phyloP scores from a whole-genome alignment of 2,888 invertebrate genomes.

The Schizotus pectinicornis region DNA sequence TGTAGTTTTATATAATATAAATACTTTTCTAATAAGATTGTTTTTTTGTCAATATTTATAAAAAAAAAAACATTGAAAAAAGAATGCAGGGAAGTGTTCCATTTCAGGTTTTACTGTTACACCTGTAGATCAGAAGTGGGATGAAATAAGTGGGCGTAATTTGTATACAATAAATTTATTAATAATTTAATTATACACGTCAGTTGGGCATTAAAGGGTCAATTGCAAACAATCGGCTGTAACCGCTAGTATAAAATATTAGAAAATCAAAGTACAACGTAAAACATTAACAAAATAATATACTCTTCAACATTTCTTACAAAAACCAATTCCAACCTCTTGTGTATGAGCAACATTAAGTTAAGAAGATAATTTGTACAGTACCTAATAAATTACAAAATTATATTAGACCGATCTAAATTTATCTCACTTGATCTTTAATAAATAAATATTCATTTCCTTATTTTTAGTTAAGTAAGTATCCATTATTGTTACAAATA shows the following conservation, averaged over 20 bases:
- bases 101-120: no score
- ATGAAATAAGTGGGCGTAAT: not conserved
- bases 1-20: not conserved
- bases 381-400: constrained; percentile 29
- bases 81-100: no score
- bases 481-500: constrained; percentile 10
- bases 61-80: no score
- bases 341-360: constrained; percentile 27
- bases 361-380: constrained; percentile 23
- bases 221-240: constrained; percentile 17
- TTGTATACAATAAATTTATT: constrained; percentile 32
- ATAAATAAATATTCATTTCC: constrained; percentile 32
- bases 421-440: constrained; percentile 36
- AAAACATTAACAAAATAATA: constrained; percentile 30
- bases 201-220: constrained; percentile 21
- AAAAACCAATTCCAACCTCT: constrained; percentile 28
- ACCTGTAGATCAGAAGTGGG: not conserved
- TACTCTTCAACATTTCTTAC: constrained; percentile 15
- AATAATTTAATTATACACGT: constrained; percentile 27
- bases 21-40: no score
- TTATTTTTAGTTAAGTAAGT: constrained; percentile 26
- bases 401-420: constrained; percentile 39
- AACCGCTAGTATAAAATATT: constrained; percentile 28
- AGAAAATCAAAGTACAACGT: constrained; percentile 26
- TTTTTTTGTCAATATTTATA: no score